These are phyloP conservation scores for Pollachius pollachius DNA, from an alignment of 2,113 vertebrate genomes.

Conservation along the genomic window DNA sequence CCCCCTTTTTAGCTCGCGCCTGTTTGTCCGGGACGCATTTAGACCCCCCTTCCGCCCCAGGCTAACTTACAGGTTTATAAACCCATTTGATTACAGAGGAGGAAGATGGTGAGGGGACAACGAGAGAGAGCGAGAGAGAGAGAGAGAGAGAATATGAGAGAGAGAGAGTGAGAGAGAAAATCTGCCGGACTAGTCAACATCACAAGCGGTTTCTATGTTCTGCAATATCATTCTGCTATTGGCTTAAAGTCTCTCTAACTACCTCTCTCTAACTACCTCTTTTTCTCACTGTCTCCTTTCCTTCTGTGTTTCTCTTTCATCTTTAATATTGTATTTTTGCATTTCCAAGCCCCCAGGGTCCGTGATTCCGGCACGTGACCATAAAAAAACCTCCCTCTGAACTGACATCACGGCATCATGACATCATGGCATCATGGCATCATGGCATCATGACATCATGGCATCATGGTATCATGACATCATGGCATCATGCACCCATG, in stretches of 20 bases:
- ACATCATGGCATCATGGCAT: too few relatives aligned
- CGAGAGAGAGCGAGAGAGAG: slow-evolving; percentile 16
- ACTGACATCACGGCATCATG: background rate
- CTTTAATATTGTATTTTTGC: too few relatives aligned
- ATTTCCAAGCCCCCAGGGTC: too few relatives aligned
- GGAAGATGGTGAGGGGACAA: background rate
- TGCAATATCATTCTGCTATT: too few relatives aligned
- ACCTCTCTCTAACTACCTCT: background rate
- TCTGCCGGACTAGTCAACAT: too few relatives aligned
- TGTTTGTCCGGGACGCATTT: slow-evolving; percentile 11
- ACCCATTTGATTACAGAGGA: background rate
- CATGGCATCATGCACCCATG: too few relatives aligned
- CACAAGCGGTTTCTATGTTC: too few relatives aligned
- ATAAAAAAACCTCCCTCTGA: background rate
- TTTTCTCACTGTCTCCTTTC: too few relatives aligned
- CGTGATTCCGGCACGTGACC: background rate
- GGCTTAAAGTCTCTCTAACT: background rate
- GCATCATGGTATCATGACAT: too few relatives aligned
- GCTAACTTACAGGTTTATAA: too few relatives aligned
- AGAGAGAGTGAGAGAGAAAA: slow-evolving; percentile 9
- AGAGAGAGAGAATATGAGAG: slow-evolving; percentile 1
- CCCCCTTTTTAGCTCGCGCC: slow-evolving; percentile 9
- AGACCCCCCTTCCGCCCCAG: background rate
- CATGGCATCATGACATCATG: too few relatives aligned
- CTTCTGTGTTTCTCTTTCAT: too few relatives aligned